These are phyloP conservation scores for Xestoiulus laeticollis DNA, from an alignment of 2,888 invertebrate species.

Conservation along the genomic window DNA sequence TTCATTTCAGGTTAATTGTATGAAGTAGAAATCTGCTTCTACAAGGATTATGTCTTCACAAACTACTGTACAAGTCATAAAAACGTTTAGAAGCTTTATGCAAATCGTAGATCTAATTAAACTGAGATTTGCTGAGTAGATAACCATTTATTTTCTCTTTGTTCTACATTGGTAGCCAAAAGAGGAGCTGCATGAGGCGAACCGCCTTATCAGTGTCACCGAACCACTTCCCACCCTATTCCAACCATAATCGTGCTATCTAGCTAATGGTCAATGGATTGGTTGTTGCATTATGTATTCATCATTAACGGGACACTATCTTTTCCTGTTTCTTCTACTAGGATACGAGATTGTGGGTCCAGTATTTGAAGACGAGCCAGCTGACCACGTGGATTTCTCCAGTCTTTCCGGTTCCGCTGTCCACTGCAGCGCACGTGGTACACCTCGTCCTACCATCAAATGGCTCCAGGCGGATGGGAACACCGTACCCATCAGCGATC, in stretches of 20 bases:
- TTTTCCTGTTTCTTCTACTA: background rate
- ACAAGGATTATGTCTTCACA: background rate
- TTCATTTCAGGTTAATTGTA: no score
- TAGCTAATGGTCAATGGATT: background rate
- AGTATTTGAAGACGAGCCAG: conserved; percentile 63
- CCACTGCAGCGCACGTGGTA: conserved; percentile 63
- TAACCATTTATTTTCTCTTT: background rate
- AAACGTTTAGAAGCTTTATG: background rate
- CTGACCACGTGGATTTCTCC: conserved; percentile 61
- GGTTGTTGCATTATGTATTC: background rate
- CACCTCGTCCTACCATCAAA: conserved; percentile 61
- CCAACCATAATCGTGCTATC: background rate
- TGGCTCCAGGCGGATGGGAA: conserved; percentile 53
- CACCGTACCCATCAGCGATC: conserved; percentile 48
- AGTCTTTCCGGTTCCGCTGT: conserved; percentile 62
- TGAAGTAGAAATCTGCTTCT: no score
- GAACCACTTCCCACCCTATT: background rate
- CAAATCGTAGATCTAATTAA: background rate
- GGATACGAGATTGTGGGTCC: conserved; percentile 59
- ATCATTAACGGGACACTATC: background rate
- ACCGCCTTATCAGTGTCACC: background rate
- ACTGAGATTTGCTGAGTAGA: background rate
- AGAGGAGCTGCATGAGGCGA: background rate
- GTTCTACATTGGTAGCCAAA: background rate
- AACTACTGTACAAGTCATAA: background rate